Percentiles rank a stretch among this genome's conserved stretches.
Conservation (phyloP, 2,797 vertebrate species). For the Sorex maritimensis region DNA sequence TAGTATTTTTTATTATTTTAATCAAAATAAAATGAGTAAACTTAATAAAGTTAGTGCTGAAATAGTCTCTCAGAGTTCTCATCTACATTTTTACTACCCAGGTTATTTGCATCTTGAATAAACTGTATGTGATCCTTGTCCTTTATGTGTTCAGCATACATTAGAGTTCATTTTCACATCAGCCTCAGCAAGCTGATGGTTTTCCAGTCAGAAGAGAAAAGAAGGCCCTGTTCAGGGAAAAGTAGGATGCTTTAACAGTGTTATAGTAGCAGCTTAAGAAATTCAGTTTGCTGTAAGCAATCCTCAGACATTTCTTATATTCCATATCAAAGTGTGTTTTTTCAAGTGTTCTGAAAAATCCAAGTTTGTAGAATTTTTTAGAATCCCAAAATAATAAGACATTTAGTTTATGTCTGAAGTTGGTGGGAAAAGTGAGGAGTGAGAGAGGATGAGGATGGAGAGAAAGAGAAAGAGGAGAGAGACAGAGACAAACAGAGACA, state of each 20-base stretch:
- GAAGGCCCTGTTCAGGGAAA: constrained; percentile 2
- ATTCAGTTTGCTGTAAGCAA: constrained; percentile 56
- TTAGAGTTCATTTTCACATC: constrained; percentile 90
- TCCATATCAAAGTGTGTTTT: constrained; percentile 37
- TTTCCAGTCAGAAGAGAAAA: constrained; percentile 84
- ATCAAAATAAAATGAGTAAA: constrained; percentile 89
- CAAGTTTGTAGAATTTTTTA: constrained; percentile 46
- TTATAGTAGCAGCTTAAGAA: constrained; percentile 40
- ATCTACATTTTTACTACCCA: constrained; percentile 89
- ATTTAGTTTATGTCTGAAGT: background rate
- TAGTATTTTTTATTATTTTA: constrained; percentile 91
- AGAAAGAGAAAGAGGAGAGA: too few species aligned
- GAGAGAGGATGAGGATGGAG: too few species aligned
- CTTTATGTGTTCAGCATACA: constrained; percentile 91
- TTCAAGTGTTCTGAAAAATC: constrained; percentile 45
- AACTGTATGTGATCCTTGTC: constrained; percentile 90
- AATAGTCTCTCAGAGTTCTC: constrained; percentile 90
- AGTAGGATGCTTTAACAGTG: background rate
- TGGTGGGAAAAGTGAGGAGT: too few species aligned
- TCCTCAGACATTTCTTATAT: constrained; percentile 12
- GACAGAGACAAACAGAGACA: too few species aligned
- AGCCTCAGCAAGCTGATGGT: constrained; percentile 83
- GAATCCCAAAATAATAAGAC: constrained; percentile 40
- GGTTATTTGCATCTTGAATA: constrained; percentile 92
- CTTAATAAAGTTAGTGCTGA: constrained; percentile 88